These are phyloP conservation scores for Euwallacea similis DNA, from an alignment of 1,140 invertebrate species.

Conservation along the genomic window DNA sequence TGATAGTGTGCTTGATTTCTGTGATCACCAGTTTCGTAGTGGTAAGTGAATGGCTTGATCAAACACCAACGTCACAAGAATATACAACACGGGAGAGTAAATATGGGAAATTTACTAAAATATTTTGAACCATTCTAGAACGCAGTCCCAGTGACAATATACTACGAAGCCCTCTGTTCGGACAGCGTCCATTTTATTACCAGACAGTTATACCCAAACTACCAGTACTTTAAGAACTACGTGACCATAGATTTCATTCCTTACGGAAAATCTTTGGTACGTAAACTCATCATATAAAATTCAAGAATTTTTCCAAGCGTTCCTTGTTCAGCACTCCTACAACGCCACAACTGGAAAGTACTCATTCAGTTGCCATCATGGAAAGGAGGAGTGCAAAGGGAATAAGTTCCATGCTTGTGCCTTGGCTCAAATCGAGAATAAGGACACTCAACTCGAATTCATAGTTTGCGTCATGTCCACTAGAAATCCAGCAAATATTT, in stretches of 20 bases:
- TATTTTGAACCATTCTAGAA: constrained; percentile 23
- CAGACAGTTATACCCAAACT: constrained; percentile 57
- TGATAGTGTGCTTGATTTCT: too few relatives aligned
- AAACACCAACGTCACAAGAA: too few relatives aligned
- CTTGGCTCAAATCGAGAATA: constrained; percentile 55
- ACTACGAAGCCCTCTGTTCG: constrained; percentile 79
- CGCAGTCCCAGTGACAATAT: constrained; percentile 55
- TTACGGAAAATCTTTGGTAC: constrained; percentile 77
- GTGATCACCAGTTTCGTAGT: too few relatives aligned
- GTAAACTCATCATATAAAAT: constrained; percentile 34
- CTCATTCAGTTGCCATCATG: constrained; percentile 69
- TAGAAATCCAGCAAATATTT: constrained; percentile 48
- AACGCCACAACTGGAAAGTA: constrained; percentile 52
- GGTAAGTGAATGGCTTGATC: too few relatives aligned
- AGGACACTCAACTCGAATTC: constrained; percentile 55
- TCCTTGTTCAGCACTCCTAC: constrained; percentile 24
- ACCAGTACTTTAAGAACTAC: constrained; percentile 54
- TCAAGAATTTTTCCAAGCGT: background rate
- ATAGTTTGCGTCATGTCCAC: constrained; percentile 60
- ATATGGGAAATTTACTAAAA: too few relatives aligned
- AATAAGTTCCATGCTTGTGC: constrained; percentile 68
- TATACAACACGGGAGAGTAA: too few relatives aligned
- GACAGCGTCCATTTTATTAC: constrained; percentile 71
- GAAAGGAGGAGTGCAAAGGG: constrained; percentile 64
- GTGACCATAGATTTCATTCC: constrained; percentile 65